Conservation (phyloP, 37 sponge, comb jelly and placozoan species). For the Ianthella basta region DNA sequence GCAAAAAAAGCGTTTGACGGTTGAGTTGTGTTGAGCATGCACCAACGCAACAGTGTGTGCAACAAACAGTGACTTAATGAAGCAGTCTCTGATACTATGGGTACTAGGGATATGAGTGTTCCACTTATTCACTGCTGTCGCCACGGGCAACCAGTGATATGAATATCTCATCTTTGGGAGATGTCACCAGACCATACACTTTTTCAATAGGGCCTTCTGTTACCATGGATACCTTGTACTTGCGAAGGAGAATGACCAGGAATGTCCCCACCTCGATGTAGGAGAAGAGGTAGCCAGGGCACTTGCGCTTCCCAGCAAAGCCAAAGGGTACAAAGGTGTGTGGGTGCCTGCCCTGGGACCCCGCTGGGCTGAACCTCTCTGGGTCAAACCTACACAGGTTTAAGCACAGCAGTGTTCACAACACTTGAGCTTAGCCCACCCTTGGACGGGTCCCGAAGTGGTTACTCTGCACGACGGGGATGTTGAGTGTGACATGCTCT, state of each 20-base stretch:
- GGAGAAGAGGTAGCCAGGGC: constrained; percentile 91
- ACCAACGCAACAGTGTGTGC: too few species aligned
- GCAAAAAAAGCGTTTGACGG: too few species aligned
- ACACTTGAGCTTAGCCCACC: background rate
- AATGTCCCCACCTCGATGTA: constrained; percentile 78
- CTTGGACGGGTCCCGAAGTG: background rate
- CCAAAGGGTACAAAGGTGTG: constrained; percentile 87
- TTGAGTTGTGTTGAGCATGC: too few species aligned
- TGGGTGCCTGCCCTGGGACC: constrained; percentile 19
- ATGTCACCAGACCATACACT: constrained; percentile 74
- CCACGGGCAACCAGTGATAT: background rate
- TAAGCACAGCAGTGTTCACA: too few species aligned
- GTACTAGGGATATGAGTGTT: too few species aligned
- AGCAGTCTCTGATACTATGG: too few species aligned
- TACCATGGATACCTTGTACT: constrained; percentile 44
- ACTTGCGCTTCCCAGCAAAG: constrained; percentile 74
- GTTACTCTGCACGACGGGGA: background rate
- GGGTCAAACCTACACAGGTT: constrained; percentile 77
- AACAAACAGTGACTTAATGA: too few species aligned
- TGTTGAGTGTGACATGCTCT: background rate
- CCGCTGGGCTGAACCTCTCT: constrained; percentile 52
- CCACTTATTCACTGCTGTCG: too few species aligned
- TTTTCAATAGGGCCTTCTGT: constrained; percentile 34
- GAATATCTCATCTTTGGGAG: constrained; percentile 42
- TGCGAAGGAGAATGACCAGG: constrained; percentile 46